Evolutionary conservation across 2,797 vertebrate genomes (phyloP).

Genomic region (Scleropages formosus): DNA sequence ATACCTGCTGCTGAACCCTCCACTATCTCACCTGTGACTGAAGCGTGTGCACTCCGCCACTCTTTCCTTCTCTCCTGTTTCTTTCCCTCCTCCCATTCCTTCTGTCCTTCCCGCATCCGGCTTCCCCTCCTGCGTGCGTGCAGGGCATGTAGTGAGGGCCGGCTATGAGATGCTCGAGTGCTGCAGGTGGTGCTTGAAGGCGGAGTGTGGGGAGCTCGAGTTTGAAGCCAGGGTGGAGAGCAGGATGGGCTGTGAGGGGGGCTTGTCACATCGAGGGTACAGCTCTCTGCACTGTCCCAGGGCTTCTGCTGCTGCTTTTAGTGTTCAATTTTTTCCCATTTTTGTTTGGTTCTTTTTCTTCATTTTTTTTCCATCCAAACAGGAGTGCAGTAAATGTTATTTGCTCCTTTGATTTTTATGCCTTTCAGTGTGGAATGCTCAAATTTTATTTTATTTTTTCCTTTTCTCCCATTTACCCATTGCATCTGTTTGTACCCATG

Average conservation of each 20-base stretch:
- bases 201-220: conserved; percentile 79
- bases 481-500: background rate
- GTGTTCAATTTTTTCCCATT: conserved; percentile 1
- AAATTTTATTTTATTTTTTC: background rate
- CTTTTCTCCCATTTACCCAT: background rate
- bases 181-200: conserved; percentile 85
- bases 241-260: conserved; percentile 64
- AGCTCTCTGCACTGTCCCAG: background rate
- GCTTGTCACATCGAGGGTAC: conserved; percentile 1
- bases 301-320: conserved; percentile 19
- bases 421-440: background rate
- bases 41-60: background rate
- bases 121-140: conserved; percentile 48
- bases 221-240: conserved; percentile 68
- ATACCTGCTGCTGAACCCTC: background rate
- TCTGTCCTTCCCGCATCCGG: conserved; percentile 48
- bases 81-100: background rate
- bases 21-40: conserved; percentile 2
- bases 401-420: conserved; percentile 11
- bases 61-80: conserved; percentile 24
- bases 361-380: background rate
- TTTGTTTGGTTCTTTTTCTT: conserved; percentile 3
- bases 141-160: conserved; percentile 46
- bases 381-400: background rate
- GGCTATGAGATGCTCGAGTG: conserved; percentile 84